A percentile compares a stretch with the other conserved stretches of the same genome.
phyloP scores from a whole-genome alignment of 2,113 vertebrate genomes.

The Barnardius zonarius region DNA sequence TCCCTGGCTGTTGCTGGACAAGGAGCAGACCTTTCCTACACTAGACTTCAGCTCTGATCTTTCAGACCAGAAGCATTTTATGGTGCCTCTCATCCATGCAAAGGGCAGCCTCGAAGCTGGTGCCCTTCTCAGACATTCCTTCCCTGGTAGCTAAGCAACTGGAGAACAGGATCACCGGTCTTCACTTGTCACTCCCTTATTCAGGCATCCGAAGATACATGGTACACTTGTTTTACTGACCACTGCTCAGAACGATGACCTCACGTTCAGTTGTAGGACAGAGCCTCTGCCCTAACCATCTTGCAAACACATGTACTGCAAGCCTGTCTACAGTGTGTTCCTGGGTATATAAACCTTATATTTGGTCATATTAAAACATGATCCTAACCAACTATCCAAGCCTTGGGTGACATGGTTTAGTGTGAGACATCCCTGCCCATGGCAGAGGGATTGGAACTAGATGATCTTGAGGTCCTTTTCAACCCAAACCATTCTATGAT shows the following conservation, averaged over 20 bases:
- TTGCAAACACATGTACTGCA: neutral
- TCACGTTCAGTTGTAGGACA: neutral
- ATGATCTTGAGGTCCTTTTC: neutral
- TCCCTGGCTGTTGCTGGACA: neutral
- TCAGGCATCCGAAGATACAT: neutral
- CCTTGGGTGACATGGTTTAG: neutral
- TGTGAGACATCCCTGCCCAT: neutral
- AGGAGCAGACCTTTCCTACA: neutral
- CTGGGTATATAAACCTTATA: neutral
- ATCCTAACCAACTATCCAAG: neutral
- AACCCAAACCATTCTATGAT: neutral
- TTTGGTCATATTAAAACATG: neutral
- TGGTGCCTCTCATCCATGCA: neutral
- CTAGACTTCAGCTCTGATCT: neutral
- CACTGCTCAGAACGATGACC: rapidly evolving
- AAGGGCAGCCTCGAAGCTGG: neutral
- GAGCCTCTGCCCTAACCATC: neutral
- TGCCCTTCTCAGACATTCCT: neutral
- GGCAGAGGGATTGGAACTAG: neutral
- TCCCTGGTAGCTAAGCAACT: neutral
- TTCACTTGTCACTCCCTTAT: neutral
- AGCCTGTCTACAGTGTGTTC: neutral
- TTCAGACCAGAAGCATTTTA: neutral
- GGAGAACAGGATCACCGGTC: neutral
- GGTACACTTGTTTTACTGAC: neutral